Evolutionary conservation across 2,113 vertebrate species (phyloP), one percentile per base, ranked within the genome.

Genomic region (Corythoichthys haematopterus): DNA sequence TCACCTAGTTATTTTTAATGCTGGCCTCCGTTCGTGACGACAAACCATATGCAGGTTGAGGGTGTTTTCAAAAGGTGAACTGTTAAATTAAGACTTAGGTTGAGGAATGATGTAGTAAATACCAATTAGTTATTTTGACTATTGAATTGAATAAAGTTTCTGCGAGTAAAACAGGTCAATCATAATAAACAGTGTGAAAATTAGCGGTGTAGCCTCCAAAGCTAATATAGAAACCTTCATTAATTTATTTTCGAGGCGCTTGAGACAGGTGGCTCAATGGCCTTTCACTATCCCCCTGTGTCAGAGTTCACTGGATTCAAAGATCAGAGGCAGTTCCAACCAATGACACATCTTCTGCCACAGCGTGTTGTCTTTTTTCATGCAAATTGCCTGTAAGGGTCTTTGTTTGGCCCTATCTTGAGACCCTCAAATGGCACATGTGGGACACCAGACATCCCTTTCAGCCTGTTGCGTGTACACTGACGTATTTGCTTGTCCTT

Each of bases 371-470:
- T 71, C 68, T 75, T 85, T 92, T 92, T 81, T 84, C n/a, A 90
- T 91, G 88, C 76, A 80, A 88, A 87, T 88, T 0, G 0, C 35
- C 12, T 40, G 61, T 37, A 3, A 40, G 58, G 66, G 58, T 79
- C 81, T 88, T 88, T 89, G 85, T 90, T 28, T 67, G 59, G 53
- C 46, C 74, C 74, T 87, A 85, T 90, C 81, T 83, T 77, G 43
- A 72, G 70, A 64, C 52, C 64, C 55, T 81, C 48, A 10, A 78
- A 81, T 66, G 14, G 71, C 75, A 80, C 81, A 80, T 73, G 77
- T 7, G 71, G 51, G 38, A 6, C 79, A 78, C 69, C 84, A 84
- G 80, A 84, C 75, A 77, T 68, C 75, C 69, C 69, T 66, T 45
- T 52, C 12, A 20, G 43, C 66, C 66, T 55, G 78, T 84, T 82